Base-by-base conservation (phyloP, 2,113 vertebrate genomes). In the Serinus canaria region DNA sequence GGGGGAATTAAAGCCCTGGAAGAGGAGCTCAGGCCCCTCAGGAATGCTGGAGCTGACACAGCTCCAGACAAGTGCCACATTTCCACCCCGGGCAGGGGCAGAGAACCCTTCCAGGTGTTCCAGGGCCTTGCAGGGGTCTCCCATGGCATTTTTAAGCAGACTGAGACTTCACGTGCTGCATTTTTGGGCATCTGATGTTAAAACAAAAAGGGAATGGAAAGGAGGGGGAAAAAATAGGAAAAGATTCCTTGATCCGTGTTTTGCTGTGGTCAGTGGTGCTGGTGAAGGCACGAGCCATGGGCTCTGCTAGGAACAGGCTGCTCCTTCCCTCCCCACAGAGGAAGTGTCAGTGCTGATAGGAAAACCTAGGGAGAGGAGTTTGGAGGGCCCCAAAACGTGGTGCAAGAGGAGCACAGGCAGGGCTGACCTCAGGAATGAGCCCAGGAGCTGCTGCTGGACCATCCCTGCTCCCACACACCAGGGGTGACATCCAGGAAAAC, bases 131-230 rank as follows among this genome's bases (percentile, higher is more conserved):
- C 28, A 9, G 80, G 60, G 41, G 64, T 4, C 80, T 77, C 68
- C 28, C 0, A 0, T 9, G 4, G 3, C 4, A 2, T 46, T 50
- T 43, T 6, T 20, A 11, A 53, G 25, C 56, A 53, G 28, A 7
- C 11, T 13, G 50, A 70, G 37, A 30, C 39, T 73, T n/a, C 47
- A 1, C 0, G 0, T 21, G 72, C 63, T 92, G 37, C 0, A 0
- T 5, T 53, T 53, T 30, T 9, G 47, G 39, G 81, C 68, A 37
- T 28, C 37, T 10, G 72, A 46, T 7, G 43, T 49, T 49, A 25
- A 49, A 82, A 37, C 15, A 44, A 14, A 27, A 68, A 55, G 15
- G 11, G 19, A 80, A 47, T 4, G 41, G n/a, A 25, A 66, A 62
- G 22, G 25, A n/a, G 24, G 22, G 7, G 15, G 39, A 7, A 23